A percentile compares a stretch with the other conserved stretches of the same genome.
phyloP scores from a whole-genome alignment of 2,797 vertebrate genomes.

The Graptemys geographica region DNA sequence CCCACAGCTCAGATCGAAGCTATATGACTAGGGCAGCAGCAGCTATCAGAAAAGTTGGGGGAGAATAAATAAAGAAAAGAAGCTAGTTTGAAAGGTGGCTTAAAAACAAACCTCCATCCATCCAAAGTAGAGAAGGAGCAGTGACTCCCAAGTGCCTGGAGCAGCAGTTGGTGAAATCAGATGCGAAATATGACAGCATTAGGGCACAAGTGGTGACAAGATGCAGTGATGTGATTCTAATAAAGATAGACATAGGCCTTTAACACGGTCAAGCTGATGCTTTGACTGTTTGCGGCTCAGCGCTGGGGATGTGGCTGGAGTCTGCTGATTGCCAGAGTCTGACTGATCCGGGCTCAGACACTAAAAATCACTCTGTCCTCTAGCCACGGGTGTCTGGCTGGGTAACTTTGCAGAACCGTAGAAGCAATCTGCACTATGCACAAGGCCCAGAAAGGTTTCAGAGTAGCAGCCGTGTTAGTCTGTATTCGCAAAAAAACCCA shows the following conservation, averaged over 20 bases:
- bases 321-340: fast-evolving
- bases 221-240: conserved; percentile 18
- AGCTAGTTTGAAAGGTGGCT: neutral
- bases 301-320: neutral
- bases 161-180: conserved; percentile 43
- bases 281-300: neutral
- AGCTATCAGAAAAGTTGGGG: neutral
- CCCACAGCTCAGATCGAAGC: neutral
- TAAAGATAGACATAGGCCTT: conserved; percentile 12
- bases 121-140: neutral
- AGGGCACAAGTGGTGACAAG: neutral
- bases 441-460: neutral
- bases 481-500: no score
- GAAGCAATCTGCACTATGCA: fast-evolving
- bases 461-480: no score
- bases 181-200: conserved; percentile 9
- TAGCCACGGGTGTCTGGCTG: fast-evolving
- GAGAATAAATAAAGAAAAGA: neutral
- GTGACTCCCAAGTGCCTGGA: conserved; percentile 10
- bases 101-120: neutral
- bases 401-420: neutral
- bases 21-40: no score
- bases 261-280: conserved; percentile 5
- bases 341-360: neutral
- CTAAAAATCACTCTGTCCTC: fast-evolving